These are phyloP conservation scores for Calvadosia cruxmelitensis DNA, from an alignment of 30 jellyfish, hydroid and myxozoan genomes.

Conservation along the genomic window DNA sequence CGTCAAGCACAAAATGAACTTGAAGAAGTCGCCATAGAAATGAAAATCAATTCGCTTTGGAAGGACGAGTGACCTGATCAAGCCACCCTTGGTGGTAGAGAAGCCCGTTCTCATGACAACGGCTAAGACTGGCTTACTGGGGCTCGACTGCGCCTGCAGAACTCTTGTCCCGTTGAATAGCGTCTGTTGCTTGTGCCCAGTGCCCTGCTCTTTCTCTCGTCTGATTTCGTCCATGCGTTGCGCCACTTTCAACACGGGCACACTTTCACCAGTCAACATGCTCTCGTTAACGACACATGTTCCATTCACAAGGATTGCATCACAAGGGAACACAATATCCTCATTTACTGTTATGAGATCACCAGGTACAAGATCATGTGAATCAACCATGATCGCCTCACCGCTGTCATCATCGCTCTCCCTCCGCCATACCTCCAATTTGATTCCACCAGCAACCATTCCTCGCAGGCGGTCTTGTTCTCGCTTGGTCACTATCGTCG, in stretches of 20 bases:
- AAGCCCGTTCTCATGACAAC: slow-evolving; percentile 39
- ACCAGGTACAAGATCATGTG: slow-evolving; percentile 1
- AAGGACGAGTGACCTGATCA: slow-evolving; percentile 21
- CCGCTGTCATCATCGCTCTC: neutral
- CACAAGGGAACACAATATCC: neutral
- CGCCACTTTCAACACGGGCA: neutral
- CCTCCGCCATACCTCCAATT: neutral
- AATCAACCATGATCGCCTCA: neutral
- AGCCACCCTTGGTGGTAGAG: slow-evolving; percentile 28
- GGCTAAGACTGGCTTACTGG: slow-evolving; percentile 3
- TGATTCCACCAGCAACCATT: neutral
- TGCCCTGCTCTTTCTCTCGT: neutral
- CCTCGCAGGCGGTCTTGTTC: neutral
- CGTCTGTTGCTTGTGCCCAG: slow-evolving; percentile 16
- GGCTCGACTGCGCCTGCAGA: slow-evolving; percentile 20
- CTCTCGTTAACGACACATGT: neutral
- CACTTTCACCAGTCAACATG: slow-evolving; percentile 1
- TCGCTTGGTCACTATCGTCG: neutral
- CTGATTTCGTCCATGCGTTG: neutral
- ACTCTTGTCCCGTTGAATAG: slow-evolving; percentile 27
- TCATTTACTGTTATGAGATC: neutral
- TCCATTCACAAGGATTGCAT: slow-evolving; percentile 1
- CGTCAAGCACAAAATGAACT: slow-evolving; percentile 6
- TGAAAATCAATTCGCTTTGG: slow-evolving; percentile 24
- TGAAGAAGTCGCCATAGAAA: slow-evolving; percentile 21